Base-by-base conservation (phyloP, 2,888 invertebrate species). In the Myathropa florea region DNA sequence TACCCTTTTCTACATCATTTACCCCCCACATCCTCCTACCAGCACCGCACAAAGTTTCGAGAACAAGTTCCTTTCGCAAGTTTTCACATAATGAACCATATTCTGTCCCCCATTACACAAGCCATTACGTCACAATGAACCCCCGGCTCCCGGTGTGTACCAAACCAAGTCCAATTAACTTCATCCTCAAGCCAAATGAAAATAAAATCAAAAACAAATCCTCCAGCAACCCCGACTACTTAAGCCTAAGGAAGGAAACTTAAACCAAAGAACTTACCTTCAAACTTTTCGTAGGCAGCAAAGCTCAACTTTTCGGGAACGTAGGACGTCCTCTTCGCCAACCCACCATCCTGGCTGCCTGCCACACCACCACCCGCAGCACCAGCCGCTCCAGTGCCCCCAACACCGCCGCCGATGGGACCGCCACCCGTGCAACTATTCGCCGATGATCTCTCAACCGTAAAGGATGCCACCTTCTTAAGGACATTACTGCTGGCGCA, bases 261-360 rank as follows among this genome's bases (percentile, higher is more conserved):
- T 24, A 53, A 64, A 70, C 63, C 64, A 67, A 57, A 72, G 46
- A 73, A 91, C 93, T 93, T 93, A 97, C 98, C 98, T 96, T 98
- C 97, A 93, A 98, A 98, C 93, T 97, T 97, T 93, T 98, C 97
- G 92, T 96, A 96, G 87, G 96, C 94, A 90, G 96, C 95, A 93
- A 97, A 97, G 93, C 97, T 96, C 89, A 97, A 94, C 93, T 97
- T 97, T 91, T 97, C 96, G 3, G 97, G 97, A 80, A 97, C 96
- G 91, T 96, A 96, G 92, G 95, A 96, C 53, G 97, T 96, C 88
- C 95, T 94, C 89, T 97, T 97, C 88, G 87, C 78, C 87, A 88
- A 83, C 71, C 82, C 86, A 73, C 87, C 79, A 73, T 78, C 89
- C 60, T 73, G 67, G 71, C 18, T 77, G 60, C 82, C 84, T 65